Evolutionary conservation across 53 echinoderm and acorn worm genomes (phyloP).

Genomic region (Stichopus horrens): DNA sequence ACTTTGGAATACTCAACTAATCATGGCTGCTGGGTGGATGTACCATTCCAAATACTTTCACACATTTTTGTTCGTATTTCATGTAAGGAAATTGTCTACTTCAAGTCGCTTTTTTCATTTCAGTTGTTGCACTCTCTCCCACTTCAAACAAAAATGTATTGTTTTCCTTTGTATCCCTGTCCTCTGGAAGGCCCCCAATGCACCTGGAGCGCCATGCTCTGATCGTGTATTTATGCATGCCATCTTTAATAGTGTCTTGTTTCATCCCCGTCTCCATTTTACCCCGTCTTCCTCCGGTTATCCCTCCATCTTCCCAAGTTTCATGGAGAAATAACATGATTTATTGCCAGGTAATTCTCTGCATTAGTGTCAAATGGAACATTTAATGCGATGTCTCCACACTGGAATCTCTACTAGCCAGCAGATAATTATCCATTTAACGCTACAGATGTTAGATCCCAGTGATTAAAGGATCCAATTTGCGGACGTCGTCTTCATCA

Average conservation of each 20-base stretch:
- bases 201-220: no score
- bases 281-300: not conserved
- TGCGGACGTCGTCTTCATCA: not conserved
- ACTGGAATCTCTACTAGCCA: not conserved
- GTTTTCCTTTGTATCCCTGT: no score
- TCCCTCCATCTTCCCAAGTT: not conserved
- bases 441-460: not conserved
- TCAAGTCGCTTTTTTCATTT: no score
- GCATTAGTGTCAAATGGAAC: constrained; percentile 11
- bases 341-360: not conserved
- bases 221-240: not conserved
- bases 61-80: no score
- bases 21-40: no score
- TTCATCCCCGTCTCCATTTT: not conserved
- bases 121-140: no score
- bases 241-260: not conserved
- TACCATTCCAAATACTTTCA: no score
- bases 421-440: constrained; percentile 14
- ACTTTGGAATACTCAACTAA: no score
- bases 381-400: not conserved
- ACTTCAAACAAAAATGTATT: no score
- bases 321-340: not conserved
- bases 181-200: no score
- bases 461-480: not conserved
- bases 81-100: no score